These are phyloP conservation scores for Dione vanillae DNA, from an alignment of 2,888 invertebrate species.

Conservation along the genomic window DNA sequence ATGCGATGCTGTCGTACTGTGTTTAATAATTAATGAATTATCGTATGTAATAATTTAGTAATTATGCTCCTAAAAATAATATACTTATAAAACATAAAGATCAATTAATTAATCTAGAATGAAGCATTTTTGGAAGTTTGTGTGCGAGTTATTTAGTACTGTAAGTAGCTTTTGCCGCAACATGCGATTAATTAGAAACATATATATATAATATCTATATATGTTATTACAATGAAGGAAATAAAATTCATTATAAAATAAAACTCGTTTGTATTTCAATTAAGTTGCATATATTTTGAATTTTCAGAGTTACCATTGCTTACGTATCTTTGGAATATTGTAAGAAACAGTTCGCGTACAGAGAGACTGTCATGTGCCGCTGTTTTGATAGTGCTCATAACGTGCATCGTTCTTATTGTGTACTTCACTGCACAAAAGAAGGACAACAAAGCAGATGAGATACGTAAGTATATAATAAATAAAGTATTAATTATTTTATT, in stretches of 20 bases:
- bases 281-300: neutral
- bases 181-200: neutral
- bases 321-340: conserved; percentile 63
- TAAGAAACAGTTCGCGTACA: conserved; percentile 65
- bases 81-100: too few species aligned
- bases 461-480: conserved; percentile 40
- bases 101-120: too few species aligned
- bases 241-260: neutral
- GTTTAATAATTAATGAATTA: too few species aligned
- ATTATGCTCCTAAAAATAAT: too few species aligned
- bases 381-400: conserved; percentile 53
- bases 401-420: conserved; percentile 56
- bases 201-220: neutral
- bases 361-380: conserved; percentile 66
- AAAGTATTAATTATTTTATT: too few species aligned
- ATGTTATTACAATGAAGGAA: neutral
- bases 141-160: too few species aligned
- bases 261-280: neutral
- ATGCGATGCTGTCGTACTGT: neutral
- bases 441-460: conserved; percentile 33
- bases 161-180: too few species aligned
- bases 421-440: conserved; percentile 57
- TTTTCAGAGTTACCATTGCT: conserved; percentile 66
- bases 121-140: too few species aligned
- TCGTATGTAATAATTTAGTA: too few species aligned